Evolutionary conservation across 1,140 invertebrate species (phyloP), one percentile per base, ranked within the genome.

Genomic region (Teleopsis dalmanni): DNA sequence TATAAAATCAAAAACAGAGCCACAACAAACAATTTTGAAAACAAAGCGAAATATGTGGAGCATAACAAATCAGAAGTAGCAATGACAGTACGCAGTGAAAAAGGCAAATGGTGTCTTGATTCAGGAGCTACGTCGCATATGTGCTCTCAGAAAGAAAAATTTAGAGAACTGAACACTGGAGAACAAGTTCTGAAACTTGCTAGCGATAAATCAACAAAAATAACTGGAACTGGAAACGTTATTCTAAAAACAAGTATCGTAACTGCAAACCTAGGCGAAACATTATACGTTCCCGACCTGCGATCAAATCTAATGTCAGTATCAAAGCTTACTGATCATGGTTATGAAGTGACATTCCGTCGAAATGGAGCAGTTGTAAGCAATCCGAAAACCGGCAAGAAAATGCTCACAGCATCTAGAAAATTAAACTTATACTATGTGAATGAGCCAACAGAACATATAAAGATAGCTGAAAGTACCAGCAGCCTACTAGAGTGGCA

Each of bases 101-200:
- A 14, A 19, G 16, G 23, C 23, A 37, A 37, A 16, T 50, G 48
- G 48, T 50, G 52, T 26, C 31, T 47, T 3, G 48, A 47, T 53
- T 53, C 48, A 11, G 38, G 48, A 10, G 48, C 52, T 9, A 41
- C 48, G 14, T 50, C 48, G 18, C 52, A 53, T 18, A 53, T 53
- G 53, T 51, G 45, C 29, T 43, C 40, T 13, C 4, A 31, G 13
- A 36, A 38, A 10, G n/a, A 51, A 16, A 43, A 40, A 51, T 54
- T 54, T 11, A n/a, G 22, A 36, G 11, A 50, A 22, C 33, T 44
- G 25, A 16, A 16, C 9, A 19, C 8, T 18, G 26, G 16, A 25
- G 13, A 34, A 37, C 27, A 38, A 21, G 34, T 14, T n/a, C n/a
- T n/a, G n/a, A n/a, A n/a, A 23, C 22, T 38, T 6, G 45, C 35